Evolutionary conservation across 2,113 vertebrate species (phyloP).

Genomic region (Neodontobutis hainanensis): DNA sequence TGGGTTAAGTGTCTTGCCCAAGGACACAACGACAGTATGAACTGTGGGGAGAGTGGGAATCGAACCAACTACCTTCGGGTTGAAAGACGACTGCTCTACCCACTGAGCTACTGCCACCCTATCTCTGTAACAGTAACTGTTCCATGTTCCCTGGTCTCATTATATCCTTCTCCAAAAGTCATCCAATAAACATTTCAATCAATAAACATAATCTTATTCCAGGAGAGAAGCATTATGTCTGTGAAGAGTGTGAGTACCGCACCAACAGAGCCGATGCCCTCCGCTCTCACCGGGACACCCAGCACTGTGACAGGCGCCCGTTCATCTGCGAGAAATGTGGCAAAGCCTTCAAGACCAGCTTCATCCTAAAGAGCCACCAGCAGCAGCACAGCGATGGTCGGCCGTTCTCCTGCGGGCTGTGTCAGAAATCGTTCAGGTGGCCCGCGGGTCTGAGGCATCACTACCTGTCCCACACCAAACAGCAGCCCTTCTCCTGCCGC

Average conservation of each 20-base stretch:
- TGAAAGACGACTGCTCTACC: too few species aligned
- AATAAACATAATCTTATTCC: too few species aligned
- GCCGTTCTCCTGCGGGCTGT: conserved; percentile 86
- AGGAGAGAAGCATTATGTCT: conserved; percentile 91
- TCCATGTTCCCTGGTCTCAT: background rate
- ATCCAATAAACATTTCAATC: background rate
- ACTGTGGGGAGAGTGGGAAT: too few species aligned
- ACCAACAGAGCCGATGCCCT: conserved; percentile 92
- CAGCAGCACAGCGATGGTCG: conserved; percentile 91
- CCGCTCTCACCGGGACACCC: conserved; percentile 88
- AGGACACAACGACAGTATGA: too few species aligned
- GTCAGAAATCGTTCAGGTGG: conserved; percentile 91
- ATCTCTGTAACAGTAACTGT: background rate
- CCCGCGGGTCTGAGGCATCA: conserved; percentile 93
- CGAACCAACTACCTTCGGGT: too few species aligned
- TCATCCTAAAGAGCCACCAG: conserved; percentile 93
- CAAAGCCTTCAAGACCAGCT: conserved; percentile 95
- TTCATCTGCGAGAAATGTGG: conserved; percentile 97
- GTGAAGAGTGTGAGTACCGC: conserved; percentile 90
- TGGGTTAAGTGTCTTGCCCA: too few species aligned
- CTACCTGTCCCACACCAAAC: conserved; percentile 92
- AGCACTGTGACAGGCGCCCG: conserved; percentile 87
- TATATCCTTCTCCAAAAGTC: background rate
- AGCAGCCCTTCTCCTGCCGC: conserved; percentile 90
- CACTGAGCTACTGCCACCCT: too few species aligned